These are phyloP conservation scores for Oscheius onirici DNA, from an alignment of 2,888 invertebrate genomes.

Conservation along the genomic window DNA sequence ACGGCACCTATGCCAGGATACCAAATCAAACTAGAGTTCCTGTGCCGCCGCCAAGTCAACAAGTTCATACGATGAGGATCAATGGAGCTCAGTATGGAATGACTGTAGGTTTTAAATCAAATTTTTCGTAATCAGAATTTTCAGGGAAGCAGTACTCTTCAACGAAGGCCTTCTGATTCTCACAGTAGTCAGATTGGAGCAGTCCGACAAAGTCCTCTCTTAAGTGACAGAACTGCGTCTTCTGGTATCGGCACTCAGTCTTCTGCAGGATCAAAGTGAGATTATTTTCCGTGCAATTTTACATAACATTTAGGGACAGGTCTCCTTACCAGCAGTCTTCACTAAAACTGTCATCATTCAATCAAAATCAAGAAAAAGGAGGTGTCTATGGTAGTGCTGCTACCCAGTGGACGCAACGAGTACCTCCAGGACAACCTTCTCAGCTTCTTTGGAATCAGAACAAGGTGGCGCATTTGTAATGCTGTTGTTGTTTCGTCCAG, in stretches of 20 bases:
- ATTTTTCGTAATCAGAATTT: not conserved
- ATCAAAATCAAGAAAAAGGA: constrained; percentile 40
- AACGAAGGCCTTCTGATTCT: constrained; percentile 17
- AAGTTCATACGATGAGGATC: constrained; percentile 26
- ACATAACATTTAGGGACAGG: constrained; percentile 36
- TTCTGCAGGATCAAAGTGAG: constrained; percentile 18
- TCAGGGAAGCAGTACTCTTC: constrained; percentile 1
- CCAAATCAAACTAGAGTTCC: constrained; percentile 46
- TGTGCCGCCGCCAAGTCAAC: constrained; percentile 33
- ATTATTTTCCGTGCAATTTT: not conserved
- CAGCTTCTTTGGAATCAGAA: constrained; percentile 55
- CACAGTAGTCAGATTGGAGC: constrained; percentile 10
- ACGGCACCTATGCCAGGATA: constrained; percentile 55
- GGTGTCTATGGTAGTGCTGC: constrained; percentile 42
- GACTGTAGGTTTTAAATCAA: not conserved
- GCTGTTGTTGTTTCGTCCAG: constrained; percentile 9
- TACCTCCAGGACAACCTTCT: constrained; percentile 49
- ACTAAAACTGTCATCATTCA: constrained; percentile 54
- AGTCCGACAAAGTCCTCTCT: constrained; percentile 47
- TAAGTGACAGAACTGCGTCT: constrained; percentile 45
- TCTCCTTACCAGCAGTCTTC: constrained; percentile 54
- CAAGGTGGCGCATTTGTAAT: constrained; percentile 39
- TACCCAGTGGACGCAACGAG: constrained; percentile 42
- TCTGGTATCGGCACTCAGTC: constrained; percentile 25
- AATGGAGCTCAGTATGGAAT: constrained; percentile 28